phyloP scores from a whole-genome alignment of 2,888 invertebrate genomes.

The Xylota segnis region DNA sequence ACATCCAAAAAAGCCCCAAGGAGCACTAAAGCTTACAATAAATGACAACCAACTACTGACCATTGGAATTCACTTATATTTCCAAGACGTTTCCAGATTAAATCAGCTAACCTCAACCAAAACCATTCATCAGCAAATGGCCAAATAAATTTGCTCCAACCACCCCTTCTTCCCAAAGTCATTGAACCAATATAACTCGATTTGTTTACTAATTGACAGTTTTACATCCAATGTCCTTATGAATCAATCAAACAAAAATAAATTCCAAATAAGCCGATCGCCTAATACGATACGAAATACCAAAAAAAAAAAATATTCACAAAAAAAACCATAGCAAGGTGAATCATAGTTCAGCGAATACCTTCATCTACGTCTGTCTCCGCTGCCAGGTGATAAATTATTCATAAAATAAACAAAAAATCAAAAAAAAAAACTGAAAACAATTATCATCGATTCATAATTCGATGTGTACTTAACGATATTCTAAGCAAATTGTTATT shows the following conservation, averaged over 20 bases:
- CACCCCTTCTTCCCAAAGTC: slow-evolving; percentile 1
- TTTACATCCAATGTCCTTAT: slow-evolving; percentile 32
- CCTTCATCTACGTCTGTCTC: slow-evolving; percentile 43
- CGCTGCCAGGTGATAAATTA: slow-evolving; percentile 63
- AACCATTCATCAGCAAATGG: neutral
- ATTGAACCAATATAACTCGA: slow-evolving; percentile 25
- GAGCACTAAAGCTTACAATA: too few species aligned
- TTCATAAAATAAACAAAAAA: slow-evolving; percentile 62
- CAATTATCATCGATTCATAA: slow-evolving; percentile 63
- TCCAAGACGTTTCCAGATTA: neutral
- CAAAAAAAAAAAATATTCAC: slow-evolving; percentile 5
- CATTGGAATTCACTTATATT: neutral
- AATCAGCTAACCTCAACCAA: neutral
- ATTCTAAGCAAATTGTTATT: slow-evolving; percentile 64
- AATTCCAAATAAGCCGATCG: slow-evolving; percentile 38
- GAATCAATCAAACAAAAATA: slow-evolving; percentile 37
- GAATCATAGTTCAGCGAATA: slow-evolving; percentile 55
- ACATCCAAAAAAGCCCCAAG: too few species aligned
- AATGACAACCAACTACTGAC: too few species aligned
- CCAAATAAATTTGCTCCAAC: neutral
- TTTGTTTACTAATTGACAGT: slow-evolving; percentile 1
- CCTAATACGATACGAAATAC: slow-evolving; percentile 41
- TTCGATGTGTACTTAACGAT: slow-evolving; percentile 53
- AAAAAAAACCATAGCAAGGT: slow-evolving; percentile 53
- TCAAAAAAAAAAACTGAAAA: slow-evolving; percentile 12